These are phyloP conservation scores for Sphyrna mokarran DNA, from an alignment of 2,113 vertebrate species.

Conservation along the genomic window DNA sequence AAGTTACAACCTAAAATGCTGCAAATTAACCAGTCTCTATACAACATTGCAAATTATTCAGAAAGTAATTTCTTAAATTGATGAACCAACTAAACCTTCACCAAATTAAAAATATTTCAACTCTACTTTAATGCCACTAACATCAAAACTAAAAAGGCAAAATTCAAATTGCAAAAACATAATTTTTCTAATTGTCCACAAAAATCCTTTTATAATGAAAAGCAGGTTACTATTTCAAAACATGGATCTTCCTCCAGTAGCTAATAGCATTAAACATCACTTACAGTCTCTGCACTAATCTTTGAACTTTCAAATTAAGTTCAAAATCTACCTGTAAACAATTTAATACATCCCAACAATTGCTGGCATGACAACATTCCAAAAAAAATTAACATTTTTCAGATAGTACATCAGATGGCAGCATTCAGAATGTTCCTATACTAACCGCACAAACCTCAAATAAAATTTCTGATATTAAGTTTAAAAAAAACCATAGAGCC, in stretches of 20 bases:
- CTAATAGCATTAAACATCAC: neutral
- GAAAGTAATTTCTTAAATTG: neutral
- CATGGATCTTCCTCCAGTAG: neutral
- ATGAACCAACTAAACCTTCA: neutral
- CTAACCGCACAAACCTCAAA: neutral
- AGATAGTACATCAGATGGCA: neutral
- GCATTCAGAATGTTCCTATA: neutral
- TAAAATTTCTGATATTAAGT: neutral
- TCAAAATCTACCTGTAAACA: neutral
- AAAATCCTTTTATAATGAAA: neutral
- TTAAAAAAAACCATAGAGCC: neutral
- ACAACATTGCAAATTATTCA: neutral
- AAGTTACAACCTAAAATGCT: neutral
- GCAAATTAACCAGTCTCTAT: neutral
- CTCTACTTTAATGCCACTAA: neutral
- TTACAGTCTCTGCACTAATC: slow-evolving; percentile 7
- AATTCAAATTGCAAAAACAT: neutral
- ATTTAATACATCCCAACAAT: neutral
- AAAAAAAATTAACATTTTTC: neutral
- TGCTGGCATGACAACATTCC: neutral
- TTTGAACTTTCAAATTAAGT: neutral
- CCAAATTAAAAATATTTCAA: neutral
- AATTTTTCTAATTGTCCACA: neutral
- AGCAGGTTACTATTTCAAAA: neutral
- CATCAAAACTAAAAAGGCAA: neutral